Evolutionary conservation across 2,888 invertebrate species (phyloP).

Genomic region (Stegana nigrithorax): DNA sequence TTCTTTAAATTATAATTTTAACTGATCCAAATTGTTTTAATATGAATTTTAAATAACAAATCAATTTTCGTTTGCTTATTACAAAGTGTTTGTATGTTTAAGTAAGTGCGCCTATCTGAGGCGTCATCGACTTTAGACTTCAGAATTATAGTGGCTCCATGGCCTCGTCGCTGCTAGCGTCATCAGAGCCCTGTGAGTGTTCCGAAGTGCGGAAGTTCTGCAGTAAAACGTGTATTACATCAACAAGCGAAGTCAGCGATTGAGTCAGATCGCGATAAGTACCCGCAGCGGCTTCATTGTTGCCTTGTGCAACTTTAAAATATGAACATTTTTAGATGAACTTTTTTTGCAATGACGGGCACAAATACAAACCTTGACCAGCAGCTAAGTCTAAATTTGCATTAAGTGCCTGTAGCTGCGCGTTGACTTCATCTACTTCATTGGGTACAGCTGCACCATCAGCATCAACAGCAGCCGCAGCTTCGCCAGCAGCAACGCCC

Average conservation of each 20-base stretch:
- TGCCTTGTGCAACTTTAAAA: slow-evolving; percentile 33
- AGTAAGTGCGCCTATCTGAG: slow-evolving; percentile 39
- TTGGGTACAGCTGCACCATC: slow-evolving; percentile 38
- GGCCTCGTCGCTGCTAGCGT: slow-evolving; percentile 69
- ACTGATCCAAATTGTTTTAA: too few species aligned
- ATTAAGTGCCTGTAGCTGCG: slow-evolving; percentile 49
- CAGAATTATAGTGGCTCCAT: too few species aligned
- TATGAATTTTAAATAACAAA: neutral
- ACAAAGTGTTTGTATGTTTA: neutral
- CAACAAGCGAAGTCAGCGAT: slow-evolving; percentile 74
- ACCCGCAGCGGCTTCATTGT: slow-evolving; percentile 50
- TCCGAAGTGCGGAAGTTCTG: slow-evolving; percentile 75
- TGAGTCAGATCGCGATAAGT: neutral
- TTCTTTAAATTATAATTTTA: too few species aligned
- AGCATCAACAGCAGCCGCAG: slow-evolving; percentile 29
- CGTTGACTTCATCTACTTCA: slow-evolving; percentile 50
- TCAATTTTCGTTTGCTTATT: neutral
- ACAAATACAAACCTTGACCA: slow-evolving; percentile 42
- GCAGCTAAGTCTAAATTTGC: slow-evolving; percentile 52
- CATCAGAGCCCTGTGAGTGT: slow-evolving; percentile 64
- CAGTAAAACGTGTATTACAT: slow-evolving; percentile 79
- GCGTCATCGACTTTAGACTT: slow-evolving; percentile 69
- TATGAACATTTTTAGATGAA: neutral
- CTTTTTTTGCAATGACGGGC: neutral
- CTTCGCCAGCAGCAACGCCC: slow-evolving; percentile 28